Percentiles rank a stretch among this genome's conserved stretches.
These are phyloP conservation scores for Lasiurus cinereus DNA, from an alignment of 2,113 vertebrate species.

Conservation along the genomic window DNA sequence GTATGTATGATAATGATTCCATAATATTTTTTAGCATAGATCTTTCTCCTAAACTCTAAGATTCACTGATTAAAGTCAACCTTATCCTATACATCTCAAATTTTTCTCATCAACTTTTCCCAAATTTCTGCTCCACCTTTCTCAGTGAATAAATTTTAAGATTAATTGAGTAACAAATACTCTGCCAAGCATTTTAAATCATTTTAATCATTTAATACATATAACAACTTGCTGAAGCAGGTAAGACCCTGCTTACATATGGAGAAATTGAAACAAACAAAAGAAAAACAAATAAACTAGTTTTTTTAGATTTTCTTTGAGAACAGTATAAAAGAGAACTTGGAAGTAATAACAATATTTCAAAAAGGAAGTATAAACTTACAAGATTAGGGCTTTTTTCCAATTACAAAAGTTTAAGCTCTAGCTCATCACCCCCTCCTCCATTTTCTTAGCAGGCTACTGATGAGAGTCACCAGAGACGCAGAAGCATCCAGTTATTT, in stretches of 20 bases:
- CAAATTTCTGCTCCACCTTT: not conserved
- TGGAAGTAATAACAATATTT: conserved; percentile 38
- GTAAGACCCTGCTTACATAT: not conserved
- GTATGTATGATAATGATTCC: not conserved
- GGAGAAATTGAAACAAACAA: not conserved
- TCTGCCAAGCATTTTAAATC: not conserved
- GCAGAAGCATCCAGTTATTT: conserved; percentile 67
- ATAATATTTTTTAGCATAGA: not conserved
- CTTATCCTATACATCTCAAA: not conserved
- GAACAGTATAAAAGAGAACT: not conserved
- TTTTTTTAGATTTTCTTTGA: conserved; percentile 13
- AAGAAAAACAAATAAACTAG: not conserved
- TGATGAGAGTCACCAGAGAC: conserved; percentile 66
- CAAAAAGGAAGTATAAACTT: not conserved
- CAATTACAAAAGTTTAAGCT: conserved; percentile 63
- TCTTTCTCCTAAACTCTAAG: not conserved
- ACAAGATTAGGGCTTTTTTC: not conserved
- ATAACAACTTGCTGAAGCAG: not conserved
- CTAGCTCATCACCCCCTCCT: not conserved
- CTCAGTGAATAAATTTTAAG: not conserved
- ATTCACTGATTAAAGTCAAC: not conserved
- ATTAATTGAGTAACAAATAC: not conserved
- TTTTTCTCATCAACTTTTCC: not conserved
- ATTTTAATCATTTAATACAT: not conserved
- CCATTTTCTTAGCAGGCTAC: conserved; percentile 64